phyloP scores from a whole-genome alignment of 2,888 invertebrate genomes.

The Netelia melanura region DNA sequence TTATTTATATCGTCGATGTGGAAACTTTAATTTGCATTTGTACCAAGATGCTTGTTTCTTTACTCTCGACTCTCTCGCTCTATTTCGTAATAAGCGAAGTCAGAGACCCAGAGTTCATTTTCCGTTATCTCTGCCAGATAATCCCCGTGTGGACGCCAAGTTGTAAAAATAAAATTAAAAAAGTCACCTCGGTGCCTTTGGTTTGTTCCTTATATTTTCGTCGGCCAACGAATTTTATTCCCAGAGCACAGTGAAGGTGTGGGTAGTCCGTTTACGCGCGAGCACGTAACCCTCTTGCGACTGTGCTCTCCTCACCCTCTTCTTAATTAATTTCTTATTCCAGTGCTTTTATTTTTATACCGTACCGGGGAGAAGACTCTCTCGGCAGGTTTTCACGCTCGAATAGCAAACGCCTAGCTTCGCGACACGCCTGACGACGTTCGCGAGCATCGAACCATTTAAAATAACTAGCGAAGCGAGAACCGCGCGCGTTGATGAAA shows the following conservation, averaged over 20 bases:
- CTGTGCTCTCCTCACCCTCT: neutral
- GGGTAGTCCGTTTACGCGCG: conserved; percentile 23
- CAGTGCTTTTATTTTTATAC: conserved; percentile 44
- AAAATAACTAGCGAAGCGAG: conserved; percentile 24
- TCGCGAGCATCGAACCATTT: conserved; percentile 25
- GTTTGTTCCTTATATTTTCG: neutral
- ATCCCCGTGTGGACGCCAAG: too few species aligned
- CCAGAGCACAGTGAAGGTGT: neutral
- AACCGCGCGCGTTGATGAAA: neutral
- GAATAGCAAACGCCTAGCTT: conserved; percentile 33
- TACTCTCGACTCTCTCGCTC: neutral
- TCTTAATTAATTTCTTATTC: conserved; percentile 54
- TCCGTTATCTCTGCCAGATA: neutral
- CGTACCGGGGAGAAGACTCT: neutral
- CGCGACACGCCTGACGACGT: neutral
- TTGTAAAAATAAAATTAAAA: neutral
- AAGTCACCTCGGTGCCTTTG: neutral
- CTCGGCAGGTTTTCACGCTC: conserved; percentile 8
- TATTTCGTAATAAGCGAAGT: neutral
- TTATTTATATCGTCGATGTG: neutral
- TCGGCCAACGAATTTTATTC: conserved; percentile 22
- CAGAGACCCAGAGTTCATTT: neutral
- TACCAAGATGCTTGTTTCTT: neutral
- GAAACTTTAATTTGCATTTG: conserved; percentile 25
- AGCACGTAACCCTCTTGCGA: conserved; percentile 7